Conservation (phyloP, 2,113 vertebrate genomes). For the Xenopus tropicalis region UCB_Xtro_10.0 CM004447.2:93965001-93965500, state of each 20-base stretch:
- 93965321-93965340: constrained; percentile 92
- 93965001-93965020: constrained; percentile 87
- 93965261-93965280: constrained; percentile 82
- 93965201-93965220: constrained; percentile 89
- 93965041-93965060: constrained; percentile 89
- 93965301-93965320: constrained; percentile 90
- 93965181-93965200: constrained; percentile 79
- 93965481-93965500: constrained; percentile 90
- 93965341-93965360: constrained; percentile 97
- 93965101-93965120: constrained; percentile 90
- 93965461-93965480: constrained; percentile 92
- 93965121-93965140: constrained; percentile 87
- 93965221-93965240: constrained; percentile 92
- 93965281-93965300: constrained; percentile 85
- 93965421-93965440: constrained; percentile 94
- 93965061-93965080: constrained; percentile 95
- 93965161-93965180: constrained; percentile 98
- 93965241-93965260: constrained; percentile 89
- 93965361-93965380: constrained; percentile 95
- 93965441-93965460: constrained; percentile 95
- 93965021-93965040: constrained; percentile 90
- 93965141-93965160: constrained; percentile 89
- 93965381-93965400: constrained; percentile 84
- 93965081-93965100: constrained; percentile 93
- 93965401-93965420: constrained; percentile 90